phyloP scores from a whole-genome alignment of 2,888 invertebrate species.

The Amaurobius ferox region DNA sequence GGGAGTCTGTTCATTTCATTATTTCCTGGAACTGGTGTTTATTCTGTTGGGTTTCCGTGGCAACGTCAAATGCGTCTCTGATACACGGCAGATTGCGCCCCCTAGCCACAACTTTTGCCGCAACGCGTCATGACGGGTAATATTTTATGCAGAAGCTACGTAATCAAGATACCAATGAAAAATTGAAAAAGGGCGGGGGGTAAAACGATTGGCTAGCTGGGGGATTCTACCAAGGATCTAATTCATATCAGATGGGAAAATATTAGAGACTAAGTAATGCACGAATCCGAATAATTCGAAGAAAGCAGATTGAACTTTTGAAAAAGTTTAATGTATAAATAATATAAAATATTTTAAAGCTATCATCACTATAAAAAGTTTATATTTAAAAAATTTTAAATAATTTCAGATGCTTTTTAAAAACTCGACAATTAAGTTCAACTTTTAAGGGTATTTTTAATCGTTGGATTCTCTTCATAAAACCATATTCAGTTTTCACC shows the following conservation, averaged over 20 bases:
- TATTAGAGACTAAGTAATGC: not conserved
- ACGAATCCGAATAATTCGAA: no score
- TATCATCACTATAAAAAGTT: no score
- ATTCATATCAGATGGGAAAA: not conserved
- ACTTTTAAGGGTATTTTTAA: no score
- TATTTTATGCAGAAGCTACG: slow-evolving; percentile 65
- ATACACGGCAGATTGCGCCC: slow-evolving; percentile 51
- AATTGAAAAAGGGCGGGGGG: not conserved
- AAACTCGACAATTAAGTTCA: no score
- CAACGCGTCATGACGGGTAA: slow-evolving; percentile 59
- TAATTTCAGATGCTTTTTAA: no score
- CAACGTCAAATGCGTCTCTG: slow-evolving; percentile 60
- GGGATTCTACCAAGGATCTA: not conserved
- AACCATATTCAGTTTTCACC: no score
- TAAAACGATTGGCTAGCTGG: slow-evolving; percentile 3
- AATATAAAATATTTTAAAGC: no score
- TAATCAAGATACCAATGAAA: slow-evolving; percentile 54
- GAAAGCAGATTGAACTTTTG: no score
- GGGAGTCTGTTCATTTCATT: slow-evolving; percentile 61
- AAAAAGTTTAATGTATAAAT: no score
- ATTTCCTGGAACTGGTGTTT: slow-evolving; percentile 70
- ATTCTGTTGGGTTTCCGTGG: slow-evolving; percentile 65
- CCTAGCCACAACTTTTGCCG: slow-evolving; percentile 63
- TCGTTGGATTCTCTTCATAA: no score
- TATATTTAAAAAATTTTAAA: no score